Evolutionary conservation across 2,113 vertebrate genomes (phyloP).

Genomic region (Lycocorax pyrrhopterus): DNA sequence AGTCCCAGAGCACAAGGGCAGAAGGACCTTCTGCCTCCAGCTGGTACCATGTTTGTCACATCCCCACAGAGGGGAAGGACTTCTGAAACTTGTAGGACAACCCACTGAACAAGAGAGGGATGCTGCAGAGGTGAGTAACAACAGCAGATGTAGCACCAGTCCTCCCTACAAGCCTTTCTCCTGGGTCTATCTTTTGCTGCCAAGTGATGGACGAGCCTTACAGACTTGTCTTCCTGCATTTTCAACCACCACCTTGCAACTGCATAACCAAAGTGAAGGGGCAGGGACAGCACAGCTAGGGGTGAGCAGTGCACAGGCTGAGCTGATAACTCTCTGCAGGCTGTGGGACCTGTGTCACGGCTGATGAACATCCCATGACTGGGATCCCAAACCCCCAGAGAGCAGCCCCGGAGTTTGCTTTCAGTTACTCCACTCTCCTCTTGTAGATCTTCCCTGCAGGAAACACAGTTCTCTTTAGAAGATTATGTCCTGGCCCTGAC

Average conservation of each 20-base stretch:
- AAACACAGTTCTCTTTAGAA: neutral
- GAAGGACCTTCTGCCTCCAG: neutral
- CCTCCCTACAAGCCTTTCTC: neutral
- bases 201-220: neutral
- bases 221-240: neutral
- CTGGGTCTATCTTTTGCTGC: neutral
- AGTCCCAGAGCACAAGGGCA: neutral
- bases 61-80: neutral
- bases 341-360: neutral
- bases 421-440: accelerated
- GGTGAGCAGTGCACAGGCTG: accelerated
- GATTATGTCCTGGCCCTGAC: neutral
- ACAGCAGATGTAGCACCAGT: neutral
- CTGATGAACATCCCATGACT: neutral
- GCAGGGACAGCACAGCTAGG: neutral
- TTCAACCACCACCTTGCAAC: neutral
- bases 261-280: neutral
- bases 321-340: neutral
- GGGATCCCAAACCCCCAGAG: too few relatives aligned
- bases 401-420: neutral
- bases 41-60: neutral
- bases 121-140: neutral
- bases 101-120: neutral
- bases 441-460: neutral
- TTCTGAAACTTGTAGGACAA: neutral